Evolutionary conservation across 2,113 vertebrate species (phyloP).

Genomic region (Nibea albiflora): DNA sequence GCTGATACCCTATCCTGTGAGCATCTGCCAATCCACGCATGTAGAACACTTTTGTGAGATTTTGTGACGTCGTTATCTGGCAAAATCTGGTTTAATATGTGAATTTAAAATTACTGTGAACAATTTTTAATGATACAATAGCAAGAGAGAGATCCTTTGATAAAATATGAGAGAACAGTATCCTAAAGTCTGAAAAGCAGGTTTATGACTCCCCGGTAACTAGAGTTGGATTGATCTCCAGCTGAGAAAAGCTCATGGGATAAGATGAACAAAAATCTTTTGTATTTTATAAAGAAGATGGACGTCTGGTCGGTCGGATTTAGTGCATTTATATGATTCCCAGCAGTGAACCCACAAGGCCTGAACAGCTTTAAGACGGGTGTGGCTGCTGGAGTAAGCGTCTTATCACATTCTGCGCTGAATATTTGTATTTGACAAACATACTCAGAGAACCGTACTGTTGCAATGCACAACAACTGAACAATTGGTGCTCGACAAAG

Average conservation of each 20-base stretch:
- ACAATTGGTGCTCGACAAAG: too few relatives aligned
- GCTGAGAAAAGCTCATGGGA: conserved; percentile 10
- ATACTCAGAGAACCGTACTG: background rate
- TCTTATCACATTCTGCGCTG: background rate
- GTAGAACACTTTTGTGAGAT: background rate
- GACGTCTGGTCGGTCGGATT: background rate
- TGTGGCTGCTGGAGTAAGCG: background rate
- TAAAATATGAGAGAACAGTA: background rate
- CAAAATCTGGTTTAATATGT: conserved; percentile 25
- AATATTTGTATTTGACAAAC: conserved; percentile 2
- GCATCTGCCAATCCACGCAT: conserved; percentile 19
- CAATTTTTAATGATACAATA: background rate
- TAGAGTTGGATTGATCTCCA: conserved; percentile 15
- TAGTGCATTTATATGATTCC: background rate
- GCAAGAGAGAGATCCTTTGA: background rate
- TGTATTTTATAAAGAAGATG: background rate
- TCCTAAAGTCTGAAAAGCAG: background rate
- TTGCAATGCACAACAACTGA: background rate
- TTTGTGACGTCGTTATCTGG: conserved; percentile 5
- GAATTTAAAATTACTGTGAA: conserved; percentile 10
- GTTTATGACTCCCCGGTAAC: background rate
- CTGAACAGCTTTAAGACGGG: background rate
- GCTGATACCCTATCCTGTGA: conserved; percentile 29
- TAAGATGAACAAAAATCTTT: conserved; percentile 3
- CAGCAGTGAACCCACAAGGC: background rate